phyloP scores from a whole-genome alignment of 2,888 invertebrate species.

The Prosapia bicincta region DNA sequence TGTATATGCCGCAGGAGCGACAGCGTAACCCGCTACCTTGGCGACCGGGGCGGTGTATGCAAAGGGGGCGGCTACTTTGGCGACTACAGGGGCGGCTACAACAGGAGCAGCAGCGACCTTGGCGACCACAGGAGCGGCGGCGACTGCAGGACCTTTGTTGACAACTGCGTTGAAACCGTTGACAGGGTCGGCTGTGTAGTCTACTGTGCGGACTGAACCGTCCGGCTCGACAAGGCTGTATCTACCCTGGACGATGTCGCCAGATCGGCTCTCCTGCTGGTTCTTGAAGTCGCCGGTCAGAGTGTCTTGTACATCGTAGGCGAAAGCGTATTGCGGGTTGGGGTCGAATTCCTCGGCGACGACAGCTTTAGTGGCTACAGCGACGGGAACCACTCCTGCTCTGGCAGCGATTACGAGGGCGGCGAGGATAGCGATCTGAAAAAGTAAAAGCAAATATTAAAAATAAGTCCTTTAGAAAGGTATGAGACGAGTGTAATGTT shows the following conservation, averaged over 20 bases:
- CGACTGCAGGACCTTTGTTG: conserved; percentile 35
- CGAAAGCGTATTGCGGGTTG: conserved; percentile 37
- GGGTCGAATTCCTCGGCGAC: conserved; percentile 36
- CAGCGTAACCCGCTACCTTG: conserved; percentile 39
- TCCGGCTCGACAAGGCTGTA: neutral
- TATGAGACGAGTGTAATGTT: no score
- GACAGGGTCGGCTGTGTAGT: conserved; percentile 40
- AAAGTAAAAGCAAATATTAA: no score
- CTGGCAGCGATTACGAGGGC: conserved; percentile 41
- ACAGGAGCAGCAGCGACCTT: conserved; percentile 22
- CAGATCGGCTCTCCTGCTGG: conserved; percentile 36
- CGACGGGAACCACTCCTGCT: conserved; percentile 40
- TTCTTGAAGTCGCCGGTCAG: conserved; percentile 31
- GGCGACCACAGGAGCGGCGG: conserved; percentile 38
- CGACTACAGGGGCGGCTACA: conserved; percentile 30
- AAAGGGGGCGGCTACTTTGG: conserved; percentile 45
- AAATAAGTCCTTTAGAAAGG: no score
- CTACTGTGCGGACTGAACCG: conserved; percentile 30
- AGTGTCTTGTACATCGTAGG: conserved; percentile 36
- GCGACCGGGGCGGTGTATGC: conserved; percentile 44
- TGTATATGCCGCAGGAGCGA: conserved; percentile 32
- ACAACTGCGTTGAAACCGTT: conserved; percentile 29
- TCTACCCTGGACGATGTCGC: conserved; percentile 36
- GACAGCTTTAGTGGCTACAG: conserved; percentile 34
- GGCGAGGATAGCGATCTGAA: conserved; percentile 33